Evolutionary conservation across 2,797 vertebrate genomes (phyloP).

Genomic region (Macrochelys suwanniensis): DNA sequence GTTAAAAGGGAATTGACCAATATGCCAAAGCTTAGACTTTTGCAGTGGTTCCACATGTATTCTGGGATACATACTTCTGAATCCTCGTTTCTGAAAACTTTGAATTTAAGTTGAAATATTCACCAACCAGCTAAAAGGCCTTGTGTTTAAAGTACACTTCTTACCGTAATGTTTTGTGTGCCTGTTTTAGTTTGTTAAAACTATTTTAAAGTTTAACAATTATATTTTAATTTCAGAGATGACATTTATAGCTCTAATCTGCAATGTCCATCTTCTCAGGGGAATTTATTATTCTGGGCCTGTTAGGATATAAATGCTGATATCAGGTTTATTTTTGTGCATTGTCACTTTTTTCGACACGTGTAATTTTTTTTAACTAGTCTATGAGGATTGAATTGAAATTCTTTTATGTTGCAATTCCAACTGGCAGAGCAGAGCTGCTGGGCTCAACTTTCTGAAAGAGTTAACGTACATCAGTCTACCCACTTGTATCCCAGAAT

Average conservation of each 20-base stretch:
- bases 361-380: not conserved
- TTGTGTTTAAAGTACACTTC: slow-evolving; percentile 9
- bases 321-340: not conserved
- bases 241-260: slow-evolving; percentile 6
- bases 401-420: not conserved
- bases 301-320: slow-evolving; percentile 32
- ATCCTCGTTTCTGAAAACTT: not conserved
- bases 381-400: not conserved
- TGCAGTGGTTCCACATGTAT: not conserved
- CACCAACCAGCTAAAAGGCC: slow-evolving; percentile 1
- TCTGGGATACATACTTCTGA: slow-evolving; percentile 28
- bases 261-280: slow-evolving; percentile 71
- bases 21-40: slow-evolving; percentile 59
- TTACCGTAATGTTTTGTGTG: not conserved
- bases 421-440: not conserved
- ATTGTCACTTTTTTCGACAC: not conserved
- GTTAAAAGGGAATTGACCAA: slow-evolving; percentile 19
- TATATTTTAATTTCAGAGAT: slow-evolving; percentile 1
- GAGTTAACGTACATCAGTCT: not conserved
- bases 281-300: slow-evolving; percentile 61
- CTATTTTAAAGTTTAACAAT: not conserved
- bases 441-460: slow-evolving; percentile 25
- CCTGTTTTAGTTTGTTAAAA: slow-evolving; percentile 13
- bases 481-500: not conserved
- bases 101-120: slow-evolving; percentile 9